A percentile compares a stretch with the other conserved stretches of the same genome.
phyloP scores from a whole-genome alignment of 1,140 invertebrate species.

The Zophobas morio region DNA sequence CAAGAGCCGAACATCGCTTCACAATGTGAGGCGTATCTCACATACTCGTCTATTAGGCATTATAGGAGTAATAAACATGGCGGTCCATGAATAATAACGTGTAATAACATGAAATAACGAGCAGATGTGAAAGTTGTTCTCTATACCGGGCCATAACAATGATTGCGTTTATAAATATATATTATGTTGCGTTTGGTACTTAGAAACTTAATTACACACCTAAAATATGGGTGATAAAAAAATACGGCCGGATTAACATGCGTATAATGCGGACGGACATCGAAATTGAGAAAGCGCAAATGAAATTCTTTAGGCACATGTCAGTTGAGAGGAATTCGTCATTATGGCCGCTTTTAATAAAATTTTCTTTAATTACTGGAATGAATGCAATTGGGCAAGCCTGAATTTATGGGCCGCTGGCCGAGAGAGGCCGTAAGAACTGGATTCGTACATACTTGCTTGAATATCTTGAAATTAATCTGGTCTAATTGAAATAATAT shows the following conservation, averaged over 20 bases:
- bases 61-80: conserved; percentile 51
- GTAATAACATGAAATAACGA: conserved; percentile 54
- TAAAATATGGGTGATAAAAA: conserved; percentile 38
- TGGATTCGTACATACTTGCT: conserved; percentile 41
- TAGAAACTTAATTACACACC: conserved; percentile 41
- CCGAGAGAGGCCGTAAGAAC: conserved; percentile 18
- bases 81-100: conserved; percentile 52
- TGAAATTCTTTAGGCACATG: conserved; percentile 29
- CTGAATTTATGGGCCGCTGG: conserved; percentile 27
- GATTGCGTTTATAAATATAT: conserved; percentile 48
- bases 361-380: conserved; percentile 35
- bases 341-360: conserved; percentile 14
- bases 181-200: conserved; percentile 43
- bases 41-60: conserved; percentile 49
- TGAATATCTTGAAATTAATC: conserved; percentile 51
- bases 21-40: conserved; percentile 52
- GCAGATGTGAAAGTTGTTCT: conserved; percentile 55
- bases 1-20: conserved; percentile 45
- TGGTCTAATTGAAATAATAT: conserved; percentile 48
- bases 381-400: conserved; percentile 33
- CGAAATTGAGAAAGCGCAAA: conserved; percentile 29
- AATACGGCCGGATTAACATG: conserved; percentile 33
- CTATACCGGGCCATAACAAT: conserved; percentile 48
- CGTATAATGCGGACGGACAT: conserved; percentile 26
- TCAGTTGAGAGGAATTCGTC: conserved; percentile 22